Conservation (phyloP, 2,113 vertebrate species). For the Chelonoidis abingdonii region DNA sequence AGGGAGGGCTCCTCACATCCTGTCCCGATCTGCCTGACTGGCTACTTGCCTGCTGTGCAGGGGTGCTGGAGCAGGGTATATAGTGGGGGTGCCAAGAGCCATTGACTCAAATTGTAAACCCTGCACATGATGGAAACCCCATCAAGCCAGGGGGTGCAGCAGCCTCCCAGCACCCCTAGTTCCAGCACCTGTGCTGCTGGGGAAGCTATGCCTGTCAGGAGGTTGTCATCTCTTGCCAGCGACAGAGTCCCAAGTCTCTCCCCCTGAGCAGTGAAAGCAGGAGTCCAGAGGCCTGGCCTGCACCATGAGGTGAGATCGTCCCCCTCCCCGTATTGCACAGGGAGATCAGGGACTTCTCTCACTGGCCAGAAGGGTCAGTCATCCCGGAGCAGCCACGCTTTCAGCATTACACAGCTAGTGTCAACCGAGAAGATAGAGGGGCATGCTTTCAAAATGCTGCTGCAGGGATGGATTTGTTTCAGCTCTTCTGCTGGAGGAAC, state of each 20-base stretch:
- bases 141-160: no score
- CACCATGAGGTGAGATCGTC: background rate
- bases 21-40: no score
- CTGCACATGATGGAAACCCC: no score
- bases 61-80: no score
- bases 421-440: background rate
- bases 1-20: no score
- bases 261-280: background rate
- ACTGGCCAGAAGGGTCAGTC: background rate
- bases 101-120: no score
- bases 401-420: background rate
- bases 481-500: accelerated
- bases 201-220: background rate
- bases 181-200: no score
- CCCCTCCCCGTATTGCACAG: background rate
- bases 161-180: no score
- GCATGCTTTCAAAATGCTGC: background rate
- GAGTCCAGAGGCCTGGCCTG: background rate
- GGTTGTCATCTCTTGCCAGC: background rate
- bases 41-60: no score
- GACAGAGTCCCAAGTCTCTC: background rate
- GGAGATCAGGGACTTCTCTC: background rate
- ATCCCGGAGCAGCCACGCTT: background rate
- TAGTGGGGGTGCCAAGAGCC: no score
- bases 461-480: background rate